These are phyloP conservation scores for Cantharis rufa DNA, from an alignment of 2,888 invertebrate genomes.

Conservation along the genomic window DNA sequence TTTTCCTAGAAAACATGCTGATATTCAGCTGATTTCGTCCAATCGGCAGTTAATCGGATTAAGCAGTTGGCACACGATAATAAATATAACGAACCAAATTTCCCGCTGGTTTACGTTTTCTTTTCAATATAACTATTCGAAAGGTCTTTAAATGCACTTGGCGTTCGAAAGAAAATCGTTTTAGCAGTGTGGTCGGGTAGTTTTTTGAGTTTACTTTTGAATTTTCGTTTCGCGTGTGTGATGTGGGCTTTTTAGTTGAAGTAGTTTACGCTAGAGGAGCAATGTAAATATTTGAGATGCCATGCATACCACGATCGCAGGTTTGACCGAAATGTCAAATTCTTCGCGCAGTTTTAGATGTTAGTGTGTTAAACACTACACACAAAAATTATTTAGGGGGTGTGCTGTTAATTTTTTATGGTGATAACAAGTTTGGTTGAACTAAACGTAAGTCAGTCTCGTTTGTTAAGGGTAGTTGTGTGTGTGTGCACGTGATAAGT, in stretches of 20 bases:
- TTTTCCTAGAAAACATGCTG: conserved; percentile 41
- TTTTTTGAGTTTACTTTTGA: not conserved
- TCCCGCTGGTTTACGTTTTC: not conserved
- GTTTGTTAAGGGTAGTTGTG: conserved; percentile 23
- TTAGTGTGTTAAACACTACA: conserved; percentile 50
- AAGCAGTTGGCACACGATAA: conserved; percentile 34
- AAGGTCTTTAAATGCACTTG: not conserved
- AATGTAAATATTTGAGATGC: conserved; percentile 72
- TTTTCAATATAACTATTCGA: not conserved
- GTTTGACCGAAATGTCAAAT: conserved; percentile 76
- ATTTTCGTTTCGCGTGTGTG: not conserved
- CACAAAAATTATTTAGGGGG: conserved; percentile 38
- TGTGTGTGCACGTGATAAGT: conserved; percentile 44
- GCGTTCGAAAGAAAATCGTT: not conserved
- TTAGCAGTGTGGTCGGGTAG: not conserved
- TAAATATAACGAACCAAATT: not conserved
- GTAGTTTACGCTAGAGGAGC: conserved; percentile 65
- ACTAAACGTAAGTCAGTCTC: conserved; percentile 36
- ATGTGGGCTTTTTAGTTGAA: conserved; percentile 43
- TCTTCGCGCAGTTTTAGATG: conserved; percentile 57
- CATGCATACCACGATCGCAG: conserved; percentile 67
- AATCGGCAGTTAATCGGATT: conserved; percentile 28
- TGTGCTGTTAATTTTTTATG: conserved; percentile 20
- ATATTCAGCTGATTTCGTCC: conserved; percentile 39
- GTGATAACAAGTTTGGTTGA: conserved; percentile 2